phyloP scores from a whole-genome alignment of 2,797 vertebrate genomes.

The Martes flavigula region DNA sequence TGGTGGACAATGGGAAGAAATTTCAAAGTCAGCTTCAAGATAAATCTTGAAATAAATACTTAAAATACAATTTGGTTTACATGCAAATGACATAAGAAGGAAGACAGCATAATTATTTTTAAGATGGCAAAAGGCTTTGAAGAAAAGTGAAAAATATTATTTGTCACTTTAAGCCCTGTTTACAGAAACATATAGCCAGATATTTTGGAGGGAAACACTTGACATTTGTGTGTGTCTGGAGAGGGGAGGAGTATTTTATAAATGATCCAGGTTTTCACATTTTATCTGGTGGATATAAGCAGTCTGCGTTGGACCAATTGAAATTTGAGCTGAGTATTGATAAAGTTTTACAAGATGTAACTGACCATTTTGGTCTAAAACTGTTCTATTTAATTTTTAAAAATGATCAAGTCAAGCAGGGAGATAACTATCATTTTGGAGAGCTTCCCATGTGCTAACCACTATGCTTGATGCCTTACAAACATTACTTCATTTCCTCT shows the following conservation, averaged over 20 bases:
- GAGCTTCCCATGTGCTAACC: not conserved
- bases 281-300: not conserved
- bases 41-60: conserved; percentile 18
- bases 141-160: not conserved
- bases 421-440: not conserved
- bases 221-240: not conserved
- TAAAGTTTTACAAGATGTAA: not conserved
- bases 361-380: conserved; percentile 14
- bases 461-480: not conserved
- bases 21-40: not conserved
- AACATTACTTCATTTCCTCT: not conserved
- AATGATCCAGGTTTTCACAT: not conserved
- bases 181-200: not conserved
- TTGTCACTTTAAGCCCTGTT: not conserved
- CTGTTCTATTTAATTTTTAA: not conserved
- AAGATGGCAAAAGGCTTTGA: not conserved
- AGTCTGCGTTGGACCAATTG: not conserved
- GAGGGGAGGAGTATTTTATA: not conserved
- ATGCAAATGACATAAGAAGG: not conserved
- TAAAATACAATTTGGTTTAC: conserved; percentile 3
- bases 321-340: not conserved
- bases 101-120: not conserved
- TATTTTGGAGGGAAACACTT: not conserved
- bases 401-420: not conserved
- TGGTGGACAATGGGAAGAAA: not conserved